phyloP scores from a whole-genome alignment of 2,888 invertebrate species.

The Eupithecia insigniata region DNA sequence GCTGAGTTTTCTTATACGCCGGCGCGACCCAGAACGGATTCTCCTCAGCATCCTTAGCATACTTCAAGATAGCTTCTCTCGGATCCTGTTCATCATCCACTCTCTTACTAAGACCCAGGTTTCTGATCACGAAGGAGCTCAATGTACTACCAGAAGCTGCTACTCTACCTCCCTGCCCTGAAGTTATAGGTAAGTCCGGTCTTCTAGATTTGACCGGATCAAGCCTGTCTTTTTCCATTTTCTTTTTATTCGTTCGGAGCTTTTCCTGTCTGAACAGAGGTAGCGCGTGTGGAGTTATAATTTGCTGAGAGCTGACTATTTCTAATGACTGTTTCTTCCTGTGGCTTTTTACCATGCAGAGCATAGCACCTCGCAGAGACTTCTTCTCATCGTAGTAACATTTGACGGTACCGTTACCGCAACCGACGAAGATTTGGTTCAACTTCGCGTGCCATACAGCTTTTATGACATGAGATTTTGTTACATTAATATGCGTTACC shows the following conservation, averaged over 20 bases:
- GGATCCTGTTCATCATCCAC: slow-evolving; percentile 97
- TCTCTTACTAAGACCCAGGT: slow-evolving; percentile 95
- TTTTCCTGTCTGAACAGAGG: slow-evolving; percentile 97
- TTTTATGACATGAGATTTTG: slow-evolving; percentile 93
- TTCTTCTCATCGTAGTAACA: slow-evolving; percentile 95
- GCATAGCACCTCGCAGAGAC: slow-evolving; percentile 94
- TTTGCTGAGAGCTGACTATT: slow-evolving; percentile 94
- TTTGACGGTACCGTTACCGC: slow-evolving; percentile 95
- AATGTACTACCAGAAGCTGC: slow-evolving; percentile 97
- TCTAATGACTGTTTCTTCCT: slow-evolving; percentile 92
- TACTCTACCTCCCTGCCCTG: slow-evolving; percentile 96
- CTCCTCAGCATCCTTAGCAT: slow-evolving; percentile 96
- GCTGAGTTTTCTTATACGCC: slow-evolving; percentile 95
- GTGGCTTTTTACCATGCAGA: slow-evolving; percentile 93
- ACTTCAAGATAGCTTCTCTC: slow-evolving; percentile 96
- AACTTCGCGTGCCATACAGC: slow-evolving; percentile 98
- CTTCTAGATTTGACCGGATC: slow-evolving; percentile 93
- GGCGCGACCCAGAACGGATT: slow-evolving; percentile 99
- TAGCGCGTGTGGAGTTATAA: slow-evolving; percentile 97
- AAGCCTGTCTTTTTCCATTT: slow-evolving; percentile 94
- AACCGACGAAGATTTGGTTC: slow-evolving; percentile 97
- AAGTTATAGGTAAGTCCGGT: slow-evolving; percentile 94
- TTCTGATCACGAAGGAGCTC: slow-evolving; percentile 97
- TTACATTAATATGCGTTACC: slow-evolving; percentile 89
- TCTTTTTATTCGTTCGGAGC: slow-evolving; percentile 93